Evolutionary conservation across 64 coral and sea anemone species (phyloP), one percentile per base, ranked within the genome.

Genomic region (Actinia tenebrosa): DNA sequence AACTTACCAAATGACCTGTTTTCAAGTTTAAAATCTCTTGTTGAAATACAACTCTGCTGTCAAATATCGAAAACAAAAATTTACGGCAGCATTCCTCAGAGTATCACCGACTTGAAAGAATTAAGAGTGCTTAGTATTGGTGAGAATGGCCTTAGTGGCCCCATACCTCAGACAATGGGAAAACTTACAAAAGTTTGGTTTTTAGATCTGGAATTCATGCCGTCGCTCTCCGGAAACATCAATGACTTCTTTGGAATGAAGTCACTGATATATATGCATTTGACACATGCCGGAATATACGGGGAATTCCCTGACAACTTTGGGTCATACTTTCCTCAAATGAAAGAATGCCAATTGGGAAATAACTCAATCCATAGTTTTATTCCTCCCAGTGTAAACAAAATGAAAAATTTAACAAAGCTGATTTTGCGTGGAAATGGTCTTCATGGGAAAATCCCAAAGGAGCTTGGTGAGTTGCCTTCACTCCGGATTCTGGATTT

Each of bases 161-260:
- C 44, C 9, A 86, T 91, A 79, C 89, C 89, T 64, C 45, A 54
- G 25, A 68, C 50, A 53, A 86, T 91, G 15, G 89, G 89, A 6
- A 86, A 86, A 19, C 63, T 91, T 25, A 63, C 30, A 37, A 86
- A 91, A 86, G 68, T 91, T 60, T 91, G 89, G 89, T 91, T 91
- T 64, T 44, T 91, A 53, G 89, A 91, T 64, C 22, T 91, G 14
- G 89, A 91, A 44, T 84, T 80, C 11, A 83, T 86, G 56, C 5
- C 16, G 45, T 59, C 56, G 0, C 71, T 93, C 22, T 83, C 58
- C 19, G 82, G 80, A 60, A 80, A 64, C 20, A 55, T 93, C 17
- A 83, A 83, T 2, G 45, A 45, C 18, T 89, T 93, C 44, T 14
- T 86, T 1, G 78, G 83, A 52, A 78, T 93, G 64, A 75, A 47